phyloP scores from a whole-genome alignment of 1,140 invertebrate species.

The Nephila pilipes region DNA sequence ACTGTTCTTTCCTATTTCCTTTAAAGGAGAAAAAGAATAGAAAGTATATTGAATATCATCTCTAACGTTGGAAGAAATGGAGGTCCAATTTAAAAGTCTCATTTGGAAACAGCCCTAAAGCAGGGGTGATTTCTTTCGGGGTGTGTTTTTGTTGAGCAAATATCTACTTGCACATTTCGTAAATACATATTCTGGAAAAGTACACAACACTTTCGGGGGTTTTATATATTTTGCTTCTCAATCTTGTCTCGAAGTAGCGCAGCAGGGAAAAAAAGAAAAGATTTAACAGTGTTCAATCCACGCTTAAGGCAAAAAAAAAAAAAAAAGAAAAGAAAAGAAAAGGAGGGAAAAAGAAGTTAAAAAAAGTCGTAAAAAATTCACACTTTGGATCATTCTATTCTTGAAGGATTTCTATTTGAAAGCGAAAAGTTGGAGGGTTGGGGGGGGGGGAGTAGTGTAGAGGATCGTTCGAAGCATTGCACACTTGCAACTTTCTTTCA shows the following conservation, averaged over 20 bases:
- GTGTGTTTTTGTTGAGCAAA: slow-evolving; percentile 32
- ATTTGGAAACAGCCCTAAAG: not conserved
- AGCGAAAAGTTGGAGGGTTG: not conserved
- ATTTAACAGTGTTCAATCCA: slow-evolving; percentile 23
- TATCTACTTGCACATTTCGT: slow-evolving; percentile 12
- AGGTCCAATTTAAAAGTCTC: slow-evolving; percentile 4
- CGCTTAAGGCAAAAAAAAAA: not conserved
- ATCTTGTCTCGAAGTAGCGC: not conserved
- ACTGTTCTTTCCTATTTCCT: not conserved
- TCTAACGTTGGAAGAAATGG: not conserved
- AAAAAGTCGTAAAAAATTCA: slow-evolving; percentile 57
- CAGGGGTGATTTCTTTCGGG: not conserved
- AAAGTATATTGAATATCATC: slow-evolving; percentile 15
- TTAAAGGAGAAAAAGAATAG: not conserved
- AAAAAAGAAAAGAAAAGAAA: not conserved
- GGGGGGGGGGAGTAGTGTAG: too few relatives aligned
- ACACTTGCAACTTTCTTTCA: slow-evolving; percentile 10
- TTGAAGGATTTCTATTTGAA: slow-evolving; percentile 35
- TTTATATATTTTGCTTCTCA: not conserved
- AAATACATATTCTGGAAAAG: slow-evolving; percentile 22
- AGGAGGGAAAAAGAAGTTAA: not conserved
- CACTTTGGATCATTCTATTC: slow-evolving; percentile 35
- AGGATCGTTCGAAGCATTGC: not conserved
- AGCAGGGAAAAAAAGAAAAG: not conserved
- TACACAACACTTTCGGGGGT: not conserved